Evolutionary conservation across 2,797 vertebrate genomes (phyloP).

Genomic region (Gephyroberyx darwinii): DNA sequence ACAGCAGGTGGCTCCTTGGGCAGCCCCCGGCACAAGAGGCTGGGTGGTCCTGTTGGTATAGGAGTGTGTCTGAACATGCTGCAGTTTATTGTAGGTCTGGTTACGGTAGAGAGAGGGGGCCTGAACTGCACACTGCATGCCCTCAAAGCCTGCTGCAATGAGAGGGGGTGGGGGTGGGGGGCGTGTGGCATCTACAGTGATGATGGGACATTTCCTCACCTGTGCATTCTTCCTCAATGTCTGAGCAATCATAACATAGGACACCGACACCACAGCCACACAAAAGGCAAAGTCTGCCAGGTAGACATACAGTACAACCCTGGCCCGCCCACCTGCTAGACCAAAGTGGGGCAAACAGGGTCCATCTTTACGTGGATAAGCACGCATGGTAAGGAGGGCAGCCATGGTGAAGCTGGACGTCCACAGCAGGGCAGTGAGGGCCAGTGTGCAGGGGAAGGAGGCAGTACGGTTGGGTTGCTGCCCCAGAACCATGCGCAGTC

Average conservation of each 20-base stretch:
- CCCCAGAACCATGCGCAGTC: conserved; percentile 94
- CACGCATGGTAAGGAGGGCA: conserved; percentile 87
- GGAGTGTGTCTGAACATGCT: conserved; percentile 83
- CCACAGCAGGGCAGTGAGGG: conserved; percentile 93
- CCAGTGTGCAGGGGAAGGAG: conserved; percentile 89
- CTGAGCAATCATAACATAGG: conserved; percentile 93
- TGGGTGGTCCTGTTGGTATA: conserved; percentile 78
- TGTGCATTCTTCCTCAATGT: conserved; percentile 90
- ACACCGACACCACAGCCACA: conserved; percentile 89
- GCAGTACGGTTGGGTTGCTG: conserved; percentile 89
- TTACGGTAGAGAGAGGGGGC: conserved; percentile 89
- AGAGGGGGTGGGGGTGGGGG: conserved; percentile 82
- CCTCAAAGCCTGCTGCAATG: conserved; percentile 78
- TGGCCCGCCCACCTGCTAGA: conserved; percentile 80
- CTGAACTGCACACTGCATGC: conserved; percentile 80
- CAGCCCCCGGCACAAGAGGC: conserved; percentile 72
- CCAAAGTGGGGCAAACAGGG: conserved; percentile 93
- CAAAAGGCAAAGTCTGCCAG: conserved; percentile 93
- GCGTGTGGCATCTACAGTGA: conserved; percentile 83
- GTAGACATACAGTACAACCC: conserved; percentile 89
- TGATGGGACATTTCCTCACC: conserved; percentile 85
- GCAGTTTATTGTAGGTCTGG: conserved; percentile 90
- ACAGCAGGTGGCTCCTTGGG: conserved; percentile 82
- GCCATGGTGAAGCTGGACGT: conserved; percentile 93
- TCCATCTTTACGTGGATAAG: conserved; percentile 82